Percentiles rank a stretch among this genome's conserved stretches.
These are phyloP conservation scores for Stercorarius parasiticus DNA, from an alignment of 2,113 vertebrate genomes.

Conservation along the genomic window DNA sequence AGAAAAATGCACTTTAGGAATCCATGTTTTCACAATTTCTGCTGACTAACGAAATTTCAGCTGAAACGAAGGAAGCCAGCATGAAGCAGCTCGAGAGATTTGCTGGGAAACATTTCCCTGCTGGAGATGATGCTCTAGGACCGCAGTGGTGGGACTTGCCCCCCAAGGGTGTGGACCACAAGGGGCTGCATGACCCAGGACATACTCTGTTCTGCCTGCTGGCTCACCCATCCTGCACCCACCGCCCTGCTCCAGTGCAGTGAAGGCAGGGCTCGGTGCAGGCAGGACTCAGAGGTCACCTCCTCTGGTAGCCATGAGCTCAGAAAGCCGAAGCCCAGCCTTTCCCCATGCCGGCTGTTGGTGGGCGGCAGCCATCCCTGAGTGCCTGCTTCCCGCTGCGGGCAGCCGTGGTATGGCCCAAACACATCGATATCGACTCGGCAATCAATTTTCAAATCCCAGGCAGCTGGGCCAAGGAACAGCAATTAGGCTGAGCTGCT, in stretches of 20 bases:
- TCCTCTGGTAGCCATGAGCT: not conserved
- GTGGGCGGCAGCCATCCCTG: not conserved
- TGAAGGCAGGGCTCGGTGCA: not conserved
- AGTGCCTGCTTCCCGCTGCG: rapidly evolving
- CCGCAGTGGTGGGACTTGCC: rapidly evolving
- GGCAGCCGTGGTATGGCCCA: not conserved
- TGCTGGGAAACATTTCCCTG: rapidly evolving
- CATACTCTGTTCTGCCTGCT: not conserved
- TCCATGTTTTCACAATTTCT: not conserved
- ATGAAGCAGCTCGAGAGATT: not conserved
- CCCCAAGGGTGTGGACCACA: rapidly evolving
- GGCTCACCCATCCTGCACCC: not conserved
- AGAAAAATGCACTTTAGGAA: not conserved
- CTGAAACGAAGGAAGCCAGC: rapidly evolving
- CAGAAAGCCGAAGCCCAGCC: not conserved
- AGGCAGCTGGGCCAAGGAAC: conserved; percentile 27
- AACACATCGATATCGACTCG: not conserved
- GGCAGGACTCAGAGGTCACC: not conserved
- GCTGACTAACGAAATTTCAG: not conserved
- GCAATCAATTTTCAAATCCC: conserved; percentile 46
- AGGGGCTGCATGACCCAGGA: not conserved
- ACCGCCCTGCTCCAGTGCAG: rapidly evolving
- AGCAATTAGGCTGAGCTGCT: not conserved
- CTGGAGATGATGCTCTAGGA: not conserved
- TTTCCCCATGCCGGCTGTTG: rapidly evolving